These are phyloP conservation scores for Poeciliopsis turneri DNA, from an alignment of 2,797 vertebrate species.

Conservation along the genomic window DNA sequence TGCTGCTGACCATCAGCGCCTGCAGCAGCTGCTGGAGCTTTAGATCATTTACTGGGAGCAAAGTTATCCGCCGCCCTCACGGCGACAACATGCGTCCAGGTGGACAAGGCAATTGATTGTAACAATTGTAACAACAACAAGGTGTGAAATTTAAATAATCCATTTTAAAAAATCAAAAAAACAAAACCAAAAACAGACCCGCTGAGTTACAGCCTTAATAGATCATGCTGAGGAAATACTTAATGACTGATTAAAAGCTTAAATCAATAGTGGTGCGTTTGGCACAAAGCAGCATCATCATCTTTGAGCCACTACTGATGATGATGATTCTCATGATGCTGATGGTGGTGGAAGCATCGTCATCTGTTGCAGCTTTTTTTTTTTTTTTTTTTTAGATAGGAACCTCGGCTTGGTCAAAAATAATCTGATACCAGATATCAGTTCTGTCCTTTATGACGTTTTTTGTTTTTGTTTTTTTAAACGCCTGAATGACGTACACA, in stretches of 20 bases:
- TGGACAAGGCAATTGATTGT: neutral
- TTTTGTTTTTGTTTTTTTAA: neutral
- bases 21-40: constrained; percentile 54
- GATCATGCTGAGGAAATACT: neutral
- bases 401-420: neutral
- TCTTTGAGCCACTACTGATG: neutral
- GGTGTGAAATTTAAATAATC: constrained; percentile 50
- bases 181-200: constrained; percentile 10
- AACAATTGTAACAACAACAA: neutral
- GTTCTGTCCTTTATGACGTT: neutral
- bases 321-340: neutral
- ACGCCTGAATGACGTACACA: neutral
- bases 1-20: constrained; percentile 45
- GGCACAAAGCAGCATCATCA: neutral
- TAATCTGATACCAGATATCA: neutral
- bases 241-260: neutral
- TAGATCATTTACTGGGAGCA: constrained; percentile 42
- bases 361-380: neutral
- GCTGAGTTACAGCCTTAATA: neutral
- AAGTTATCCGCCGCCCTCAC: neutral
- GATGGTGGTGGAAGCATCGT: neutral
- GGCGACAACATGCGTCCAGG: neutral
- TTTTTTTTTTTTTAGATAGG: neutral
- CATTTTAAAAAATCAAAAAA: constrained; percentile 25
- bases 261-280: neutral